Conservation (phyloP, 2,113 vertebrate species). For the Dicrurus megarhynchus region DNA sequence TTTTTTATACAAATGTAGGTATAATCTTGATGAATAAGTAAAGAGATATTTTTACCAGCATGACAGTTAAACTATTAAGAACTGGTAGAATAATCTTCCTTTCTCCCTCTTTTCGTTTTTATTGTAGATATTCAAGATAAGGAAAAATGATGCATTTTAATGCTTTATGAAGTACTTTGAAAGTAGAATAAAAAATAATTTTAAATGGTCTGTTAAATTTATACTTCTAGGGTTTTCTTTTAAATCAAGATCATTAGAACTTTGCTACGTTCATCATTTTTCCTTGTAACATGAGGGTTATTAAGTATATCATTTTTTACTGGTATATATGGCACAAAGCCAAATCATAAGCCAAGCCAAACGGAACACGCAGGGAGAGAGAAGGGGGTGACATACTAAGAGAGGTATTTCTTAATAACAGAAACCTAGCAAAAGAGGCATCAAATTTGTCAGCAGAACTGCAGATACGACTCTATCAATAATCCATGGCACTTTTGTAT, state of each 20-base stretch:
- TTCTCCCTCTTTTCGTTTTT: neutral
- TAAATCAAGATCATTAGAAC: neutral
- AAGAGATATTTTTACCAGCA: neutral
- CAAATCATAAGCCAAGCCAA: slow-evolving; percentile 60
- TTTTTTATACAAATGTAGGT: neutral
- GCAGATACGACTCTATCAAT: slow-evolving; percentile 90
- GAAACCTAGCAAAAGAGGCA: slow-evolving; percentile 79
- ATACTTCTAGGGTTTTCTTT: neutral
- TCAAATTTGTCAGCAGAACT: slow-evolving; percentile 89
- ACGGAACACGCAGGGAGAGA: slow-evolving; percentile 37
- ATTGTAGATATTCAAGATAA: neutral
- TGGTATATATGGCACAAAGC: slow-evolving; percentile 44
- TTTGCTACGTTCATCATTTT: slow-evolving; percentile 69
- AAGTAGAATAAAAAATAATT: neutral
- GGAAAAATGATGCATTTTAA: neutral
- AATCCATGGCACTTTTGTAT: slow-evolving; percentile 89
- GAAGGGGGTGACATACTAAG: slow-evolving; percentile 67
- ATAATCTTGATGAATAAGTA: neutral
- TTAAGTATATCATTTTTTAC: slow-evolving; percentile 34
- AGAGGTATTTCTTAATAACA: slow-evolving; percentile 85
- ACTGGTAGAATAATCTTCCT: neutral
- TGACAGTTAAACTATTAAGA: neutral
- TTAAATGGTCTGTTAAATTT: neutral
- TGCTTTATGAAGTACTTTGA: neutral
- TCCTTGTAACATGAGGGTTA: slow-evolving; percentile 55